Conservation (phyloP, 2,888 invertebrate genomes). For the Brenthis ino region DNA sequence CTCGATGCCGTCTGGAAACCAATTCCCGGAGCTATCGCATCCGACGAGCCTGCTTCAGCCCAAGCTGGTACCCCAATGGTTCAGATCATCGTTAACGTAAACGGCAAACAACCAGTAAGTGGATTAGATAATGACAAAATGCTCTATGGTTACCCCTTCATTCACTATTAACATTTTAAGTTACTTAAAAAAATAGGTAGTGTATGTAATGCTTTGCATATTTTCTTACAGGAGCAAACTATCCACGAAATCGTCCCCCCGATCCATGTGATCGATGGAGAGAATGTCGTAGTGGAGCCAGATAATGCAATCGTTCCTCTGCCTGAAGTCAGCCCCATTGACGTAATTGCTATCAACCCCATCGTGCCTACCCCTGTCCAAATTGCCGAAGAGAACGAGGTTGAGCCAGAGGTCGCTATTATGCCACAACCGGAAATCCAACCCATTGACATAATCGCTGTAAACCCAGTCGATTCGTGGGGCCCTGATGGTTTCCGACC, state of each 20-base stretch:
- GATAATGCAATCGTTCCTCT: neutral
- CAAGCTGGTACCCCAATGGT: slow-evolving; percentile 50
- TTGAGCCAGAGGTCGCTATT: slow-evolving; percentile 1
- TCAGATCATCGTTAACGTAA: slow-evolving; percentile 57
- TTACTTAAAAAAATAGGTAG: neutral
- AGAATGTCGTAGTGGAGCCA: neutral
- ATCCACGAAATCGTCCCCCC: neutral
- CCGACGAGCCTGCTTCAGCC: slow-evolving; percentile 30
- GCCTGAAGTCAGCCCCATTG: slow-evolving; percentile 13
- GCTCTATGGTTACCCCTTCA: no score
- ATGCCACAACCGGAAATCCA: slow-evolving; percentile 8
- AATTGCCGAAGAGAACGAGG: neutral
- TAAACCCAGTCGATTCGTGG: slow-evolving; percentile 16
- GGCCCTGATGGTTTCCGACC: slow-evolving; percentile 20
- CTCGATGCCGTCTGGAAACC: slow-evolving; percentile 40
- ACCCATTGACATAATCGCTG: slow-evolving; percentile 42
- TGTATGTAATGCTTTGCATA: neutral
- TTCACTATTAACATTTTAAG: neutral
- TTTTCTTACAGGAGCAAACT: neutral
- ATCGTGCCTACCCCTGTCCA: slow-evolving; percentile 2
- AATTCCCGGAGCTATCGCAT: slow-evolving; percentile 50
- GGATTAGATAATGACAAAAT: neutral
- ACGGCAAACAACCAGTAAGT: slow-evolving; percentile 44
- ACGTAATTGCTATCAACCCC: neutral
- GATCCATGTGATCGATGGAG: slow-evolving; percentile 5